phyloP scores from a whole-genome alignment of 2,888 invertebrate genomes.

The Drosophila lacicola region DNA sequence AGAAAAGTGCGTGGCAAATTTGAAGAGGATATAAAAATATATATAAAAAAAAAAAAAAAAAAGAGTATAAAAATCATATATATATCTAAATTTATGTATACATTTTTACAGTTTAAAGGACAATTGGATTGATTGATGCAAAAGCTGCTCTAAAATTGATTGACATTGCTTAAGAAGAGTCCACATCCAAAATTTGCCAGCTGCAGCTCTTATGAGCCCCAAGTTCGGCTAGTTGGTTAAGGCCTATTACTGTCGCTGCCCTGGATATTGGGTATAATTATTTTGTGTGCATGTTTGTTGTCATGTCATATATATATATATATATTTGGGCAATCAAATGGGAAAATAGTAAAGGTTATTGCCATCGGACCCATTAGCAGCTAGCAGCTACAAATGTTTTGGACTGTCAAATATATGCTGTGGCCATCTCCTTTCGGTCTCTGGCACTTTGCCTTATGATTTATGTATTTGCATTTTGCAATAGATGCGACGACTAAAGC shows the following conservation, averaged over 20 bases:
- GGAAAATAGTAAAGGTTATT: constrained; percentile 18
- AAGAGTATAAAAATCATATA: too few relatives aligned
- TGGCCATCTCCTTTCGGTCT: background rate
- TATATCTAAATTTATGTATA: too few relatives aligned
- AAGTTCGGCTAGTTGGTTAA: background rate
- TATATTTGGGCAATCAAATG: constrained; percentile 38
- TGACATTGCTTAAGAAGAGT: background rate
- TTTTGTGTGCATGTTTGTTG: constrained; percentile 23
- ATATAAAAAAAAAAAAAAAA: too few relatives aligned
- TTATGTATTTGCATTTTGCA: constrained; percentile 52
- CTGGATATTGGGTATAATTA: constrained; percentile 29
- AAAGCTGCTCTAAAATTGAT: background rate
- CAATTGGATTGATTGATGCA: too few relatives aligned
- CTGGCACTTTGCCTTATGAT: constrained; percentile 33
- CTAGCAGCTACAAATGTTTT: background rate
- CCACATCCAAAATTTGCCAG: background rate
- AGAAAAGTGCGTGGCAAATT: too few relatives aligned
- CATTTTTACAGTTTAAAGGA: too few relatives aligned
- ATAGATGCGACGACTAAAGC: constrained; percentile 31
- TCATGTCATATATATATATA: constrained; percentile 42
- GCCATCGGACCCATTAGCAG: background rate
- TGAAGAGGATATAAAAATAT: too few relatives aligned
- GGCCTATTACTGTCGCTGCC: background rate
- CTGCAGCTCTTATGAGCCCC: background rate
- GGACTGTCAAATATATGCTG: constrained; percentile 1